Conservation (phyloP, 1,140 invertebrate genomes). For the Parapsyche elsis region DNA sequence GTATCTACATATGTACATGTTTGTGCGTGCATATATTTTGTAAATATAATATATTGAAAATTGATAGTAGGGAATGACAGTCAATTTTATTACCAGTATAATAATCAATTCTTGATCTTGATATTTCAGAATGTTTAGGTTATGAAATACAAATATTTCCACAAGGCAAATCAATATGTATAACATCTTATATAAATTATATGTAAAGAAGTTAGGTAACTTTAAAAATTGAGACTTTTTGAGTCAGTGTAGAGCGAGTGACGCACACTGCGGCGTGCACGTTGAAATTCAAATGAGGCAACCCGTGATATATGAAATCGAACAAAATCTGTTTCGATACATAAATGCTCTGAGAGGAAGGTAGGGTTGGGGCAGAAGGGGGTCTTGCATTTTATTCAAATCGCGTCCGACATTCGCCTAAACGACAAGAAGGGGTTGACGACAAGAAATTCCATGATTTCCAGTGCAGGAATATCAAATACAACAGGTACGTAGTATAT, state of each 20-base stretch:
- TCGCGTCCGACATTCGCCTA: conserved; percentile 11
- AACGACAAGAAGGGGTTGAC: background rate
- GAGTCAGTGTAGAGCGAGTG: background rate
- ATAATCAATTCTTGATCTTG: no score
- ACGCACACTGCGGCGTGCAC: conserved; percentile 13
- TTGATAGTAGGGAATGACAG: no score
- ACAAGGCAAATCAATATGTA: no score
- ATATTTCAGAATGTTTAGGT: no score
- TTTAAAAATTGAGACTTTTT: background rate
- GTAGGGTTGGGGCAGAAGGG: background rate
- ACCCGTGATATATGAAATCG: conserved; percentile 54
- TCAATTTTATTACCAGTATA: no score
- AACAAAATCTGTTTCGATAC: conserved; percentile 52
- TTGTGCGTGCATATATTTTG: background rate
- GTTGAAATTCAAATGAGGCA: conserved; percentile 54
- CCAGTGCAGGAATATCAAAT: background rate
- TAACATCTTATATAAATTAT: no score
- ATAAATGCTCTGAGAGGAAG: conserved; percentile 10
- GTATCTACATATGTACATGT: background rate
- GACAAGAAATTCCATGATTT: conserved; percentile 45
- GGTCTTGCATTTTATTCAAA: conserved; percentile 54
- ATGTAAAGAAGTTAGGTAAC: no score
- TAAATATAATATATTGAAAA: background rate
- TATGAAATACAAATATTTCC: no score
- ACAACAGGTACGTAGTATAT: conserved; percentile 38